Conservation (phyloP, 2,113 vertebrate genomes). For the Brachirus orientalis region DNA sequence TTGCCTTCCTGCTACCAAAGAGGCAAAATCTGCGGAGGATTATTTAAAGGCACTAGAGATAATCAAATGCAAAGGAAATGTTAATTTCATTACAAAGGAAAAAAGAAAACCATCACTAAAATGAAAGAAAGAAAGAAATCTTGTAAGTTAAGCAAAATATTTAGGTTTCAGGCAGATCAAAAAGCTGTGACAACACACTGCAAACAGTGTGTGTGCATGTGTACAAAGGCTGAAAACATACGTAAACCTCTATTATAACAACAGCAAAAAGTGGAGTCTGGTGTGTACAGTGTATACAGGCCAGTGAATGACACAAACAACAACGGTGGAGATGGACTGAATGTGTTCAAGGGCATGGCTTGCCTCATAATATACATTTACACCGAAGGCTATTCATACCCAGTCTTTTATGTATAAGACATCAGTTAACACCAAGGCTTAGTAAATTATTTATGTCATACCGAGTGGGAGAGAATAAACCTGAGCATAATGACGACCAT, state of each 20-base stretch:
- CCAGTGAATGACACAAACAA: constrained; percentile 4
- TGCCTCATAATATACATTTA: not conserved
- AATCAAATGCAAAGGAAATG: constrained; percentile 26
- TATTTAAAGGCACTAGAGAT: constrained; percentile 32
- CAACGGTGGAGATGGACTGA: not conserved
- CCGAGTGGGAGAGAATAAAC: constrained; percentile 66
- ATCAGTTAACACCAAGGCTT: constrained; percentile 2
- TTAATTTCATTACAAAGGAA: constrained; percentile 16
- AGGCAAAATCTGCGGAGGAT: constrained; percentile 46
- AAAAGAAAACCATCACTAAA: no score
- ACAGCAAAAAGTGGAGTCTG: no score
- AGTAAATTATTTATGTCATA: constrained; percentile 69
- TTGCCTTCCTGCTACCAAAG: constrained; percentile 33
- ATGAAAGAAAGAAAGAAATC: constrained; percentile 1
- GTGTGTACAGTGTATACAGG: constrained; percentile 26
- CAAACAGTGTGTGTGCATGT: not conserved
- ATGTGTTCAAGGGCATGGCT: not conserved
- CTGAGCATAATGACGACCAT: constrained; percentile 51
- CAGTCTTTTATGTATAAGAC: constrained; percentile 24
- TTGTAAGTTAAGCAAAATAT: constrained; percentile 7
- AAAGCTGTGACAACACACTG: constrained; percentile 16
- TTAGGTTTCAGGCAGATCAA: constrained; percentile 36
- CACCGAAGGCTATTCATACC: not conserved
- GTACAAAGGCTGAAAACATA: no score
- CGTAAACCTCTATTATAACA: no score